Percentiles rank a stretch among this genome's conserved stretches.
These are phyloP conservation scores for Python bivittatus DNA, from an alignment of 2,113 vertebrate species.

Conservation along the genomic window DNA sequence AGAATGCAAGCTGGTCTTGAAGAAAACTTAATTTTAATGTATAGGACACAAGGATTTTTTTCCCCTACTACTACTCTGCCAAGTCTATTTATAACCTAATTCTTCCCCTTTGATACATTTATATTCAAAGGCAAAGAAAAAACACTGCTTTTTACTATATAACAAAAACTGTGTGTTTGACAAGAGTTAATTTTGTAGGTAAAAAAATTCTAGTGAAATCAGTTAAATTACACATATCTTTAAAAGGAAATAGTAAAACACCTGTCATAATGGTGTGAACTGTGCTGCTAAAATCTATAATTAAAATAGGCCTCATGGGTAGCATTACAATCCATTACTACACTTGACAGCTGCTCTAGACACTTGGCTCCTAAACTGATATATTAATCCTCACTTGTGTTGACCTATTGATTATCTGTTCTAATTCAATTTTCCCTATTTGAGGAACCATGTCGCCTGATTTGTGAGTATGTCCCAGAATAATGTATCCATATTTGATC, in stretches of 20 bases:
- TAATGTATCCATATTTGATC: constrained; percentile 5
- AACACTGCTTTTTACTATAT: neutral
- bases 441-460: constrained; percentile 15
- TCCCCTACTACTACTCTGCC: neutral
- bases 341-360: constrained; percentile 27
- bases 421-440: constrained; percentile 39
- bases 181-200: neutral
- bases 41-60: neutral
- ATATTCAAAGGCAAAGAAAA: neutral
- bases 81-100: neutral
- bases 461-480: neutral
- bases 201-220: neutral
- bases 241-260: constrained; percentile 38
- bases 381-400: constrained; percentile 42
- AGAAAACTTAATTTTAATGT: neutral
- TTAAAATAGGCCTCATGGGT: constrained; percentile 40
- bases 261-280: constrained; percentile 27
- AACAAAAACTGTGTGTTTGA: neutral
- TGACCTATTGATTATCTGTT: constrained; percentile 46
- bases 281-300: constrained; percentile 25
- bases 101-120: neutral
- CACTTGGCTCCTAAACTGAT: constrained; percentile 36
- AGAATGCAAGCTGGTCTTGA: neutral
- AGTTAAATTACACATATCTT: neutral
- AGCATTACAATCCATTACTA: constrained; percentile 42